These are phyloP conservation scores for Thamnaconus septentrionalis DNA, from an alignment of 2,113 vertebrate species.

Conservation along the genomic window DNA sequence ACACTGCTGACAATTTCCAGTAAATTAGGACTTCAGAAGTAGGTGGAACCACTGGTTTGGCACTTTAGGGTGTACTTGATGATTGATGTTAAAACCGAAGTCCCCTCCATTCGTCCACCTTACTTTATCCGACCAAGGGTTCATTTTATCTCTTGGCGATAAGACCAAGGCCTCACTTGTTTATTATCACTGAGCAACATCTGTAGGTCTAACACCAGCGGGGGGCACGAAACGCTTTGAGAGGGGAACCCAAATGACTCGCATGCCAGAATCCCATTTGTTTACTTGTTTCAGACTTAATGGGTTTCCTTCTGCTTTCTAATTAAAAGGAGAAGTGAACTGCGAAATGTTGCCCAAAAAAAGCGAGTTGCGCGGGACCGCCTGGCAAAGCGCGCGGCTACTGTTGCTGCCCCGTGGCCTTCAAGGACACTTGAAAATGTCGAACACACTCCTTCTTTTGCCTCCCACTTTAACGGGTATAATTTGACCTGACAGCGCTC, in stretches of 20 bases:
- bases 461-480: too few species aligned
- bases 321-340: constrained; percentile 40
- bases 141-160: constrained; percentile 23
- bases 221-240: neutral
- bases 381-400: constrained; percentile 70
- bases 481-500: too few species aligned
- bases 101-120: constrained; percentile 12
- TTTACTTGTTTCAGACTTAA: constrained; percentile 44
- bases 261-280: constrained; percentile 33
- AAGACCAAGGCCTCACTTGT: constrained; percentile 32
- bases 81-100: constrained; percentile 23
- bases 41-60: too few species aligned
- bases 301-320: constrained; percentile 49
- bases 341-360: constrained; percentile 13
- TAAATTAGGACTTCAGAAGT: neutral
- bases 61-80: constrained; percentile 8
- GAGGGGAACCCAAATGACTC: neutral
- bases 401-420: too few species aligned
- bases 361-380: constrained; percentile 69
- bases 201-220: constrained; percentile 32
- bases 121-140: constrained; percentile 25
- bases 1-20: neutral
- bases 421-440: too few species aligned
- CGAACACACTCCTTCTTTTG: too few species aligned
- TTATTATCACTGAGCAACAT: constrained; percentile 59